Base-by-base conservation (phyloP, 92 coral and sea anemone genomes). In the Phymanthus crucifer region DNA sequence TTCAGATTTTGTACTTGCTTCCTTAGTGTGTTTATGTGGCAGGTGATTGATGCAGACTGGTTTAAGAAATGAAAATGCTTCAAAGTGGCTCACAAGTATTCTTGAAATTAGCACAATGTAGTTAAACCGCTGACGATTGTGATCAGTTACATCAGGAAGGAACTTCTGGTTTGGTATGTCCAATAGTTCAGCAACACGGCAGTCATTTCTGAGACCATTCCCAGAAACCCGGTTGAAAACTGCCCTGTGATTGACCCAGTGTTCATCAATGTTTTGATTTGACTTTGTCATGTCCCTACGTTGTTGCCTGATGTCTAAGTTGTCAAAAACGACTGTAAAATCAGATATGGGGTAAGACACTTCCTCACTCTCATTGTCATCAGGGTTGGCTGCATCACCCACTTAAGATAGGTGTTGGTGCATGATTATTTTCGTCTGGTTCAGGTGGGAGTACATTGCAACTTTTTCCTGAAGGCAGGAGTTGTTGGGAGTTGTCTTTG, bases 61-160 rank as follows among this genome's bases (percentile, higher is more conserved):
- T 65, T 88, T 83, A 18, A 88, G 52, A 16, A 70, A 65, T 36
- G 16, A 52, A 71, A 85, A 85, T 31, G 81, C 46, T 18, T 72
- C 78, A 18, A 89, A 66, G 68, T 73, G 66, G 23, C 82, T 81
- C 70, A 89, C 93, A 18, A 89, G 83, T 23, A 89, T 78, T 72
- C 89, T 29, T 16, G 93, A 66, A n/a, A 89, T 66, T 8, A 89
- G 87, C 10, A 82, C 87, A 36, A 73, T 81, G 38, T 81, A 89
- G 67, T 89, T 85, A 9, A 77, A 65, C 29, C 93, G 61, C 66
- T 85, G 93, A 3, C 0, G 29, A 50, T 73, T 68, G 71, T 89
- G 87, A 50, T 81, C 93, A 0, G 81, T 54, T 9, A 85, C 75
- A 73, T 70, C 21, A 12, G 89, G 93, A 13, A 85, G 61, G 61